Evolutionary conservation across 2,888 invertebrate species (phyloP).

Genomic region (Acronicta alni): DNA sequence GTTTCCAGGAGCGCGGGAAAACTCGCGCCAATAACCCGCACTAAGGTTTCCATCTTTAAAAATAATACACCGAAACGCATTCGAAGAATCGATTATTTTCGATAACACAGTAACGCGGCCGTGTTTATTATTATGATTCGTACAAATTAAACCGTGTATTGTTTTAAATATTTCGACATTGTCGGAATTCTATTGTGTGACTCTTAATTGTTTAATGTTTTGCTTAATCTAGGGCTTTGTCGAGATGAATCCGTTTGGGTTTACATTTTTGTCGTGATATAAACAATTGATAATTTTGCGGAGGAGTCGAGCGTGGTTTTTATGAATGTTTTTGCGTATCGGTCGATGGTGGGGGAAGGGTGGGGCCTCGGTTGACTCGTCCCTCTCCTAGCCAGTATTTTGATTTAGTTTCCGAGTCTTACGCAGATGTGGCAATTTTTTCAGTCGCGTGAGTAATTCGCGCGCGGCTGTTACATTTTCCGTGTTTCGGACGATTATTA

Average conservation of each 20-base stretch:
- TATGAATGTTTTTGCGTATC: slow-evolving; percentile 88
- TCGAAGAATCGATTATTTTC: slow-evolving; percentile 67
- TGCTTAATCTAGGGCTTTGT: slow-evolving; percentile 76
- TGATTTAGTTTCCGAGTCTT: slow-evolving; percentile 89
- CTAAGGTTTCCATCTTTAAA: slow-evolving; percentile 58
- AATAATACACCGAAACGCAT: slow-evolving; percentile 63
- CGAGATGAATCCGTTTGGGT: slow-evolving; percentile 74
- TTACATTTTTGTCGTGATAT: slow-evolving; percentile 82
- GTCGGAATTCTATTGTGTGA: slow-evolving; percentile 83
- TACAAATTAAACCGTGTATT: slow-evolving; percentile 81
- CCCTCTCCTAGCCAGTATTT: slow-evolving; percentile 88
- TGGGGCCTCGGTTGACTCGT: slow-evolving; percentile 86
- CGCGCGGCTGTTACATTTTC: slow-evolving; percentile 81
- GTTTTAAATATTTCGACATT: slow-evolving; percentile 85
- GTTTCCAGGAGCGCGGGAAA: slow-evolving; percentile 84
- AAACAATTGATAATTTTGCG: slow-evolving; percentile 87
- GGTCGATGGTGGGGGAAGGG: slow-evolving; percentile 84
- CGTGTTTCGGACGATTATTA: slow-evolving; percentile 70
- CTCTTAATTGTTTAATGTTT: slow-evolving; percentile 82
- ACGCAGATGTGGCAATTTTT: slow-evolving; percentile 88
- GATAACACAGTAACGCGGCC: slow-evolving; percentile 72
- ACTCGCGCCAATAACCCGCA: slow-evolving; percentile 65
- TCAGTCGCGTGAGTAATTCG: slow-evolving; percentile 87
- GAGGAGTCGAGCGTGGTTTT: slow-evolving; percentile 84
- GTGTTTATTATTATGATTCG: slow-evolving; percentile 83